phyloP scores from a whole-genome alignment of 2,113 vertebrate genomes.

The Chaetorhynchus papuensis region DNA sequence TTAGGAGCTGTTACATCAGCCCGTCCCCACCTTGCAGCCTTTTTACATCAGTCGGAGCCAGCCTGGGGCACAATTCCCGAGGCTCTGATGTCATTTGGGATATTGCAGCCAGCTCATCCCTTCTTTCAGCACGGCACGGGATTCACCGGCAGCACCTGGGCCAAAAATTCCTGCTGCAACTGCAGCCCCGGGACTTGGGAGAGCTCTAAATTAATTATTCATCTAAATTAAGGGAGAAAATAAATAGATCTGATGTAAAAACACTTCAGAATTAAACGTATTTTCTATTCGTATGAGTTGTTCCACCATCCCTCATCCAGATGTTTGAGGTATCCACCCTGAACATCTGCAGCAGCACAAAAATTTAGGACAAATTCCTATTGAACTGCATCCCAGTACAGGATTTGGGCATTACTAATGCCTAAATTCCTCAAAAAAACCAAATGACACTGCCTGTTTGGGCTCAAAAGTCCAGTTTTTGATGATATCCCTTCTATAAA shows the following conservation, averaged over 20 bases:
- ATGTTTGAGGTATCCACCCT: rapidly evolving
- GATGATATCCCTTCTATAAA: neutral
- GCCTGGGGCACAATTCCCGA: slow-evolving; percentile 61
- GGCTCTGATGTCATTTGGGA: slow-evolving; percentile 3
- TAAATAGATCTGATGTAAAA: rapidly evolving
- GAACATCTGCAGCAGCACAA: neutral
- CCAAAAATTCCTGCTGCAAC: neutral
- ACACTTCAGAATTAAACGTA: rapidly evolving
- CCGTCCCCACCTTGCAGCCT: slow-evolving; percentile 59
- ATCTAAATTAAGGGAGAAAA: neutral
- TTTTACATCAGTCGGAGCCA: slow-evolving; percentile 71
- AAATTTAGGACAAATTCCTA: rapidly evolving
- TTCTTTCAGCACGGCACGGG: neutral
- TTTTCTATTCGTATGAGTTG: rapidly evolving
- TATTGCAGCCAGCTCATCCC: neutral
- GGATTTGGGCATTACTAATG: neutral
- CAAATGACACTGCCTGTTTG: neutral
- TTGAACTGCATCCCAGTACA: neutral
- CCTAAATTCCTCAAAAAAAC: neutral
- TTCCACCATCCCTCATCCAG: neutral
- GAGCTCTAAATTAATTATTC: neutral
- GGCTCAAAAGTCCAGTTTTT: neutral
- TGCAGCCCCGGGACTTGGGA: neutral
- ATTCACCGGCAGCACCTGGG: neutral
- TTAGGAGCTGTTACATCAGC: slow-evolving; percentile 72